A percentile compares a stretch with the other conserved stretches of the same genome.
phyloP scores from a whole-genome alignment of 2,888 invertebrate species.

The Nephrotoma appendiculata region DNA sequence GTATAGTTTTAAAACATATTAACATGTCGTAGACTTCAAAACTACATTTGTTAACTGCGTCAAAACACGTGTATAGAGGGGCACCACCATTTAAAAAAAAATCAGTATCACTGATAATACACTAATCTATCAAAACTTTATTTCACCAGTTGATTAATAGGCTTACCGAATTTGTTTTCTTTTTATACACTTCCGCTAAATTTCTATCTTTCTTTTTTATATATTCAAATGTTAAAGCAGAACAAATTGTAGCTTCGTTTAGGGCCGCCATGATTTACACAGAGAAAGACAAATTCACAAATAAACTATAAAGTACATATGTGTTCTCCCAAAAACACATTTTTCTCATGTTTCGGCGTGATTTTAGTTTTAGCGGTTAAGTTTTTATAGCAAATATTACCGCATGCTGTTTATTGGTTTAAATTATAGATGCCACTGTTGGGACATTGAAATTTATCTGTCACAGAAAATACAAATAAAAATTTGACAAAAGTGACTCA shows the following conservation, averaged over 20 bases:
- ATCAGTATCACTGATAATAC: neutral
- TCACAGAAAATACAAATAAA: neutral
- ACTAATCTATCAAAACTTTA: neutral
- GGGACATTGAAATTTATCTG: neutral
- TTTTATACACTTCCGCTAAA: constrained; percentile 51
- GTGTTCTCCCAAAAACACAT: neutral
- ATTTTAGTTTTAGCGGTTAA: neutral
- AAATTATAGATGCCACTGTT: neutral
- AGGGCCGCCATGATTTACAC: constrained; percentile 31
- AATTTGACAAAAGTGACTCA: constrained; percentile 2
- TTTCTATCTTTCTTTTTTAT: constrained; percentile 46
- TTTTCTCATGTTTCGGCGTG: neutral
- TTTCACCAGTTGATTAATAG: neutral
- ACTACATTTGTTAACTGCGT: neutral
- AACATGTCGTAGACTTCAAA: neutral
- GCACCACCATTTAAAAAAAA: neutral
- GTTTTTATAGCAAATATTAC: neutral
- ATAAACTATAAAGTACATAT: too few species aligned
- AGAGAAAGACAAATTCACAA: neutral
- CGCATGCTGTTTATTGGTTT: neutral
- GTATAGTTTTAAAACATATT: neutral
- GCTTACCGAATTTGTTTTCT: constrained; percentile 62
- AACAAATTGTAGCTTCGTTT: constrained; percentile 28
- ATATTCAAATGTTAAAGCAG: constrained; percentile 50
- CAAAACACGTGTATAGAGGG: neutral